These are phyloP conservation scores for Caenorhabditis briggsae DNA, from an alignment of 1,140 invertebrate species.

Conservation along the genomic window DNA sequence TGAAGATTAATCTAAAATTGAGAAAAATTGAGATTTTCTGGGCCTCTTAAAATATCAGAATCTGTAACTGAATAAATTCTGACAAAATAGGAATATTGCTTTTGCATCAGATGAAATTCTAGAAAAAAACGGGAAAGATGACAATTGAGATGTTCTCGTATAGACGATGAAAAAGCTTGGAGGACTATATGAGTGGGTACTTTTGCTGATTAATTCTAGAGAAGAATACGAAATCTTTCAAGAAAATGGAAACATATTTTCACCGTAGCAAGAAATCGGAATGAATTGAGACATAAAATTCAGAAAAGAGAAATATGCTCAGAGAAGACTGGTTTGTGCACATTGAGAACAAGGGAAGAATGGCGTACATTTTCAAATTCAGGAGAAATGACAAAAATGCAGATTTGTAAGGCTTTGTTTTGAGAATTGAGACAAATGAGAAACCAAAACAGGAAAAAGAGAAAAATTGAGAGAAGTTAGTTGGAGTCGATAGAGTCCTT, in stretches of 20 bases:
- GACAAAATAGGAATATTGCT: constrained; percentile 12
- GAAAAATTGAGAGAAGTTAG: neutral
- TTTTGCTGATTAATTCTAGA: neutral
- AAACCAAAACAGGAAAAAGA: neutral
- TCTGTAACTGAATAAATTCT: neutral
- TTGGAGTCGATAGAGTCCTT: constrained; percentile 60
- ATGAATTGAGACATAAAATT: constrained; percentile 49
- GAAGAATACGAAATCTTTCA: neutral
- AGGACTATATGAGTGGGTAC: neutral
- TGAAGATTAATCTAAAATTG: neutral
- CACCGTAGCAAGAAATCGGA: constrained; percentile 47
- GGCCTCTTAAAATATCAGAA: neutral
- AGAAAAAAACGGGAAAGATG: constrained; percentile 30
- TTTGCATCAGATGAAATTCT: constrained; percentile 45
- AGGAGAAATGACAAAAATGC: constrained; percentile 22
- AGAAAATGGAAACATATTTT: constrained; percentile 43
- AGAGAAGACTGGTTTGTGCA: neutral
- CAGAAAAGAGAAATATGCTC: constrained; percentile 12
- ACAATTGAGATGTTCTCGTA: constrained; percentile 38
- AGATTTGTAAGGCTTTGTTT: constrained; percentile 9
- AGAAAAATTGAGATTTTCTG: neutral
- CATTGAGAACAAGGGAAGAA: neutral
- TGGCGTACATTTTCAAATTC: constrained; percentile 1
- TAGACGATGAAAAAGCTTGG: neutral
- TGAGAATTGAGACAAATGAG: neutral